These are phyloP conservation scores for Rapana venosa DNA, from an alignment of 2,888 invertebrate species.

Conservation along the genomic window DNA sequence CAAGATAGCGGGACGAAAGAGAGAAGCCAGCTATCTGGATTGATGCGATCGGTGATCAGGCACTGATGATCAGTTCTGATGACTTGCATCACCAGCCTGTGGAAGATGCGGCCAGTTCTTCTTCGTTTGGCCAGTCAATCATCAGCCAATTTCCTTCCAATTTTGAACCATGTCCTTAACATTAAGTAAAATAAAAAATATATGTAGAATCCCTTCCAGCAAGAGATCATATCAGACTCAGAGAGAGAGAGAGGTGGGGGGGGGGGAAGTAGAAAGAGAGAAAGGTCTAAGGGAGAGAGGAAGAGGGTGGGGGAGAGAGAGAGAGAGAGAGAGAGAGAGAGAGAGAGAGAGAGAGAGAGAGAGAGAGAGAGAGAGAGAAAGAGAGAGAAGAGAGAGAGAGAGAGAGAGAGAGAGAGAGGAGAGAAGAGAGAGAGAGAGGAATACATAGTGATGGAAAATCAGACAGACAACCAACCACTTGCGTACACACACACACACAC, in stretches of 20 bases:
- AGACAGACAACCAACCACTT: neutral
- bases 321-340: neutral
- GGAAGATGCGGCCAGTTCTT: no score
- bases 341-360: neutral
- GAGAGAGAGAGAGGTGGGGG: neutral
- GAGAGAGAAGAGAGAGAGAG: neutral
- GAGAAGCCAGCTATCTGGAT: no score
- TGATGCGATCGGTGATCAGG: no score
- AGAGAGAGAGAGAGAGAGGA: neutral
- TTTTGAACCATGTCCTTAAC: no score
- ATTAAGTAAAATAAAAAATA: no score
- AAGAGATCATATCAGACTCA: neutral
- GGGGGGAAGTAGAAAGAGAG: neutral
- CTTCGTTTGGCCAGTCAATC: no score
- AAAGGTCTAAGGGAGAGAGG: neutral
- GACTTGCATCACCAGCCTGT: no score
- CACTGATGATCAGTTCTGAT: no score
- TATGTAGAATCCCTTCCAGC: no score
- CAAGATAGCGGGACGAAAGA: no score
- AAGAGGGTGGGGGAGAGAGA: neutral
- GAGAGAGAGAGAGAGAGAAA: neutral
- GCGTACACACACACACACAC: neutral
- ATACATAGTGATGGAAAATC: neutral
- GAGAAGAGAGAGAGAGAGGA: neutral
- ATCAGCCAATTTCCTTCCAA: no score